These are phyloP conservation scores for Leptopilina boulardi DNA, from an alignment of 1,140 invertebrate genomes.

Conservation along the genomic window DNA sequence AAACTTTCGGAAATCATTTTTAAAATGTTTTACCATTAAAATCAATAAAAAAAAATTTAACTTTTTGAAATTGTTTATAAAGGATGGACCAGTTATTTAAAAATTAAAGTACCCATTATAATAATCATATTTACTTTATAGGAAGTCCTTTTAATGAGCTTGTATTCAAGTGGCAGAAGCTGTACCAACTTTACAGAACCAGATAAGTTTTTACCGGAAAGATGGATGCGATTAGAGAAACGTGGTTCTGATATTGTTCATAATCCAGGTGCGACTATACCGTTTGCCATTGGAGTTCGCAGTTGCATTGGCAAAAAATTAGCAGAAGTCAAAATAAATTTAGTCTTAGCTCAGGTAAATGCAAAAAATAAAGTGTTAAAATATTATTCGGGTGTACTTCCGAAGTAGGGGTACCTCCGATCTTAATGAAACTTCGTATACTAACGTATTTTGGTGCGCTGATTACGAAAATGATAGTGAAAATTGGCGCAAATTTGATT, in stretches of 20 bases:
- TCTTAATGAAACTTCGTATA: too few species aligned
- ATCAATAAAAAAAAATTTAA: too few species aligned
- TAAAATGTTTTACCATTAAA: too few species aligned
- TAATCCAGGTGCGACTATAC: slow-evolving; percentile 83
- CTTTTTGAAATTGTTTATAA: too few species aligned
- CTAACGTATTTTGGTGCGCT: too few species aligned
- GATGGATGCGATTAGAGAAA: slow-evolving; percentile 82
- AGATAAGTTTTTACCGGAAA: slow-evolving; percentile 83
- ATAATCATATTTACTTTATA: slow-evolving; percentile 72
- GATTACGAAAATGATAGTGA: too few species aligned
- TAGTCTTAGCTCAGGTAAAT: slow-evolving; percentile 80
- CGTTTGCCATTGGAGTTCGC: slow-evolving; percentile 88
- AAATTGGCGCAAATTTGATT: too few species aligned
- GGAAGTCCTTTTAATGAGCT: slow-evolving; percentile 87
- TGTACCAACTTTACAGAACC: slow-evolving; percentile 82
- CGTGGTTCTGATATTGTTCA: slow-evolving; percentile 73
- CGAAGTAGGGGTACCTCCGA: too few species aligned
- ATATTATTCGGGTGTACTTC: too few species aligned
- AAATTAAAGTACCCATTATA: too few species aligned
- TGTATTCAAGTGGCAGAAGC: slow-evolving; percentile 88
- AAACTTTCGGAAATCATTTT: too few species aligned
- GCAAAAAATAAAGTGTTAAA: neutral
- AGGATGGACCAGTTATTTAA: too few species aligned
- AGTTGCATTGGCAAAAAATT: slow-evolving; percentile 89
- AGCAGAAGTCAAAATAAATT: slow-evolving; percentile 84